Evolutionary conservation across 2,113 vertebrate genomes (phyloP).

Genomic region (Proterorhinus semilunaris): DNA sequence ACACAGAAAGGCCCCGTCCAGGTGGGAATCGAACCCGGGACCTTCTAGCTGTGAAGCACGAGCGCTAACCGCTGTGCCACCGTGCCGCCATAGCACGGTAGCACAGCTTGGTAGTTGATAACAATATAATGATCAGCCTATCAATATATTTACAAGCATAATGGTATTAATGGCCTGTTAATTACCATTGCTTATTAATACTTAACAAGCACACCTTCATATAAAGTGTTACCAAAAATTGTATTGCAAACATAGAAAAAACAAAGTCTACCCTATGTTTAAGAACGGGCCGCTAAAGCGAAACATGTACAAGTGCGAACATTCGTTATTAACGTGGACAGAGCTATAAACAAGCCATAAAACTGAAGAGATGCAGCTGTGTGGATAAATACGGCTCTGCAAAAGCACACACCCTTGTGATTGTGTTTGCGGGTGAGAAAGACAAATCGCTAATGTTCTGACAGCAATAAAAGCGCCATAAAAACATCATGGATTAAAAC

Average conservation of each 20-base stretch:
- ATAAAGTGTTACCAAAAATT: too few species aligned
- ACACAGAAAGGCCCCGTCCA: too few species aligned
- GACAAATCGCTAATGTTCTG: slow-evolving; percentile 11
- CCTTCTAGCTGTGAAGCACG: too few species aligned
- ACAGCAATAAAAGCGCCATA: slow-evolving; percentile 23
- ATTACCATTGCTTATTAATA: too few species aligned
- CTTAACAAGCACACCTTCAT: too few species aligned
- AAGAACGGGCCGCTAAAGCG: neutral
- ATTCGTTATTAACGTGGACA: neutral
- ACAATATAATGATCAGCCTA: too few species aligned
- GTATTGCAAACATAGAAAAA: neutral
- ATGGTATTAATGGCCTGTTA: too few species aligned
- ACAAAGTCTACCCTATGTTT: neutral
- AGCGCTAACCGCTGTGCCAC: too few species aligned
- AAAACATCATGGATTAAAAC: slow-evolving; percentile 11
- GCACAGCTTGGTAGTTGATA: too few species aligned
- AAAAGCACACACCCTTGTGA: neutral
- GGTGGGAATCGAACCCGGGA: too few species aligned
- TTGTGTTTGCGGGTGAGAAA: slow-evolving; percentile 1
- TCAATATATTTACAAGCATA: too few species aligned
- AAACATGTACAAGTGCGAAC: neutral
- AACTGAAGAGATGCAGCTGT: neutral
- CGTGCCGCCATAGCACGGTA: too few species aligned
- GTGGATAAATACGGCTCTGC: neutral
- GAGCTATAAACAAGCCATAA: neutral